These are phyloP conservation scores for Decapterus maruadsi DNA, from an alignment of 2,797 vertebrate species.

Conservation along the genomic window DNA sequence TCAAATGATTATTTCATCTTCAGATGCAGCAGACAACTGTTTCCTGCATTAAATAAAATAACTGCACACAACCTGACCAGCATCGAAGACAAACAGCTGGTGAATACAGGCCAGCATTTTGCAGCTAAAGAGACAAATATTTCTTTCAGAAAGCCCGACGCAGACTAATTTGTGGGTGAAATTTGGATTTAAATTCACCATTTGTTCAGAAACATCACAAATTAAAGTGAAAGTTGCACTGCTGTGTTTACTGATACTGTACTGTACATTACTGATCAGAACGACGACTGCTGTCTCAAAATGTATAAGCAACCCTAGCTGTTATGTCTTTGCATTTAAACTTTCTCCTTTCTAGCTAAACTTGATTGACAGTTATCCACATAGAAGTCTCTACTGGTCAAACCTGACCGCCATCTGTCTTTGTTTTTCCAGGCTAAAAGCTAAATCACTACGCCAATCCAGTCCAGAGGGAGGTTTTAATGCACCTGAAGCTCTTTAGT, in stretches of 20 bases:
- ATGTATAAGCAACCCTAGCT: neutral
- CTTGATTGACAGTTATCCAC: neutral
- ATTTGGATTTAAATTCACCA: neutral
- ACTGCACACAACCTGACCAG: neutral
- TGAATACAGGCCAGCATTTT: neutral
- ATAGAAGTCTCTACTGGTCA: neutral
- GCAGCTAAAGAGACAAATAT: neutral
- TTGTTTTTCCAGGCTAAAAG: neutral
- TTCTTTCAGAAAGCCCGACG: neutral
- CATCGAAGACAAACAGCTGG: neutral
- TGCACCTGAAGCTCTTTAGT: constrained; percentile 12
- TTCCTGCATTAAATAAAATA: neutral
- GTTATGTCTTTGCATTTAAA: neutral
- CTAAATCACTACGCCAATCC: neutral
- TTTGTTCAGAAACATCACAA: neutral
- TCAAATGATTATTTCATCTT: neutral
- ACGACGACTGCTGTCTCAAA: neutral
- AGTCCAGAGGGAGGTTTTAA: constrained; percentile 13
- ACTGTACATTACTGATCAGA: neutral
- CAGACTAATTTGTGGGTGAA: neutral
- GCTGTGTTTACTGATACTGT: neutral
- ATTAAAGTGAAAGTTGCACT: neutral
- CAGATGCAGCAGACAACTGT: neutral
- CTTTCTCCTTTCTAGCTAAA: too few species aligned
- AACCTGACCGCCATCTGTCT: neutral